phyloP scores from a whole-genome alignment of 1,140 invertebrate species.

The Brachionus manjavacas region DNA sequence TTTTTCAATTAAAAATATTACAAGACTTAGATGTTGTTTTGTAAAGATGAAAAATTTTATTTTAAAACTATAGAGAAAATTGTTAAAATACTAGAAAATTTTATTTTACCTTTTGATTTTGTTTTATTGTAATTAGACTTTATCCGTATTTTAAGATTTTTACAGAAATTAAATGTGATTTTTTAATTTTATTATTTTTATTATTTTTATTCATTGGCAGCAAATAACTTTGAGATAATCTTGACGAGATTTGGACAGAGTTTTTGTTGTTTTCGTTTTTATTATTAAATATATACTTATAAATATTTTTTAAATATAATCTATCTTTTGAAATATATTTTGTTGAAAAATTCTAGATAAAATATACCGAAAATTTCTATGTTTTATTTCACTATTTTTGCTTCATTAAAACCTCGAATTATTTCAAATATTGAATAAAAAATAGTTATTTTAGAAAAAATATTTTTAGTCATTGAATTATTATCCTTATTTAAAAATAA shows the following conservation, averaged over 20 bases:
- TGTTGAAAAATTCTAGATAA: not conserved
- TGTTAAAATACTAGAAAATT: not conserved
- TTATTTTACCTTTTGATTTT: not conserved
- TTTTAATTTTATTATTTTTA: not conserved
- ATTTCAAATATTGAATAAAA: not conserved
- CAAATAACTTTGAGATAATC: not conserved
- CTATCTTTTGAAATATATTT: not conserved
- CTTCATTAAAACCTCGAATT: not conserved
- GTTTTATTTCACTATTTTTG: too few species aligned
- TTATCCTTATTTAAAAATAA: too few species aligned
- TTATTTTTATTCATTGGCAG: not conserved
- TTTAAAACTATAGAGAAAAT: not conserved
- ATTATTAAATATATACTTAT: not conserved
- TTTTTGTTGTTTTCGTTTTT: not conserved
- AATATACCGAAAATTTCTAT: not conserved
- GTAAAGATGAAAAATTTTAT: not conserved
- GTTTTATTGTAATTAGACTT: not conserved
- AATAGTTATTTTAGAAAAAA: not conserved
- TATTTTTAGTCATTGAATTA: too few species aligned
- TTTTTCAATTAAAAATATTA: not conserved
- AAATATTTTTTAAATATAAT: not conserved
- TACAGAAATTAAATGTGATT: not conserved
- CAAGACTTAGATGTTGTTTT: not conserved
- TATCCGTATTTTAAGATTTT: not conserved
- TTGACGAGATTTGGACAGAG: not conserved